phyloP scores from a whole-genome alignment of 1,140 invertebrate species.

The Brachionus paranguensis region DNA sequence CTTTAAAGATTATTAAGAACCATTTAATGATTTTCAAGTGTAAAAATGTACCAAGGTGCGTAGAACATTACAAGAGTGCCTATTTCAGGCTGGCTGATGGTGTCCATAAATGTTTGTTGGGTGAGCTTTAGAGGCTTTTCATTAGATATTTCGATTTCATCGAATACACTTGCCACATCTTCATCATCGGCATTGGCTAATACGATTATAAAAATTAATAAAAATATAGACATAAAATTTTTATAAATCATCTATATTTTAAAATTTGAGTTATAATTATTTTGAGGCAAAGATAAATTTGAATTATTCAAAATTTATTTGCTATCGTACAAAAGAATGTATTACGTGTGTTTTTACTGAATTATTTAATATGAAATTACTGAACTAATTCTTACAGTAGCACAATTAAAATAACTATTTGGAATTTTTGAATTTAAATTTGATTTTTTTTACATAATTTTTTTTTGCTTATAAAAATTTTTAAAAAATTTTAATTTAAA shows the following conservation, averaged over 20 bases:
- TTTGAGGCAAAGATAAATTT: background rate
- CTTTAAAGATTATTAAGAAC: background rate
- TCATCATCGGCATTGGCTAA: background rate
- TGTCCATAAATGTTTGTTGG: background rate
- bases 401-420: constrained; percentile 17
- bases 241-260: background rate
- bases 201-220: background rate
- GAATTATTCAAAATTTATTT: background rate
- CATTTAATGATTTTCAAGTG: background rate
- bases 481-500: too few species aligned
- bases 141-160: constrained; percentile 1
- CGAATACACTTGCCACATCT: background rate
- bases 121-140: background rate
- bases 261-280: background rate
- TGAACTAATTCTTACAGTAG: background rate
- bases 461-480: too few species aligned
- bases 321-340: background rate
- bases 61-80: constrained; percentile 19
- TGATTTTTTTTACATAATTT: too few species aligned
- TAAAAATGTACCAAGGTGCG: background rate
- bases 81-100: background rate
- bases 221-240: background rate
- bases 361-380: background rate
- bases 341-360: background rate
- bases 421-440: too few species aligned